phyloP scores from a whole-genome alignment of 2,888 invertebrate species.

The Chromoteleia sp. region DNA sequence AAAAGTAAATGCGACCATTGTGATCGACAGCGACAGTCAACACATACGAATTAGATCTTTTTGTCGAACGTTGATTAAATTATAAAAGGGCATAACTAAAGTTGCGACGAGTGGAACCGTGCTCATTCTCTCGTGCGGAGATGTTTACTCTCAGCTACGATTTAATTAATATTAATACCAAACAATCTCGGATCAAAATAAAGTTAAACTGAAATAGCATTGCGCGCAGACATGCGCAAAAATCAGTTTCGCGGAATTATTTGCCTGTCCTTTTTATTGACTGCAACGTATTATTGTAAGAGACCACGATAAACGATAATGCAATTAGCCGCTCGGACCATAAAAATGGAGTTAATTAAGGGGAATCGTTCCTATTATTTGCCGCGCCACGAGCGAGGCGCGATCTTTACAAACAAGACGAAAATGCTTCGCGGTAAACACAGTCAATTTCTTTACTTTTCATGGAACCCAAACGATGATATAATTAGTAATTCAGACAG shows the following conservation, averaged over 20 bases:
- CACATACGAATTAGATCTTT: constrained; percentile 41
- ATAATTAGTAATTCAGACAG: constrained; percentile 65
- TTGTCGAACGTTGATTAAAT: constrained; percentile 44
- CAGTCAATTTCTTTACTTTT: constrained; percentile 50
- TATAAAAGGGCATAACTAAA: constrained; percentile 41
- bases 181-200: background rate
- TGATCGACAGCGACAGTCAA: constrained; percentile 16
- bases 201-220: too few relatives aligned
- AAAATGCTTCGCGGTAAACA: constrained; percentile 54
- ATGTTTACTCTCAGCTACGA: constrained; percentile 10
- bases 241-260: too few relatives aligned
- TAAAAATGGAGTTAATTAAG: constrained; percentile 44
- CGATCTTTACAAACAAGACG: constrained; percentile 48
- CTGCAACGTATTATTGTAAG: too few relatives aligned
- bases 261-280: too few relatives aligned
- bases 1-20: constrained; percentile 36
- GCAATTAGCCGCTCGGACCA: constrained; percentile 7
- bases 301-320: constrained; percentile 25
- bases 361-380: constrained; percentile 26
- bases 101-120: constrained; percentile 31
- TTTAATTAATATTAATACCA: constrained; percentile 11
- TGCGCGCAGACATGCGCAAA: too few relatives aligned
- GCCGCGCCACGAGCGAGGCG: constrained; percentile 20
- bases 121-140: background rate
- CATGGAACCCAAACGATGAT: constrained; percentile 47